These are phyloP conservation scores for Myiagra hebetior DNA, from an alignment of 2,113 vertebrate genomes.

Conservation along the genomic window DNA sequence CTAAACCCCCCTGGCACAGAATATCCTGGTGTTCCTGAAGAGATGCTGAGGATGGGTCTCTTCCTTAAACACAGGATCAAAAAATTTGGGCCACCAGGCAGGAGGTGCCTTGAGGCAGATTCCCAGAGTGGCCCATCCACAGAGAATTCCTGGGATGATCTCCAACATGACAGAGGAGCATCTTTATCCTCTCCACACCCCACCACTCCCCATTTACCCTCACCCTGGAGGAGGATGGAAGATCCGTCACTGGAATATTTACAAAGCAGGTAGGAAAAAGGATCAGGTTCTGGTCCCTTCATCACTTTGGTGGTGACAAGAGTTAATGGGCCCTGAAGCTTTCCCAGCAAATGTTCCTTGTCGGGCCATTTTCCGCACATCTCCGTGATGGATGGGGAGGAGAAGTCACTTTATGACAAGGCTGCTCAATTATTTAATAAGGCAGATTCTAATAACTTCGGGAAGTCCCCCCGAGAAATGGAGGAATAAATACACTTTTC, in stretches of 20 bases:
- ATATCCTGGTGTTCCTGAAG: not conserved
- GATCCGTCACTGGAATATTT: not conserved
- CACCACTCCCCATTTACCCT: not conserved
- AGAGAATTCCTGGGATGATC: not conserved
- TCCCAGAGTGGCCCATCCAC: accelerated
- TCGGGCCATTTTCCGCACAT: slow-evolving; percentile 27
- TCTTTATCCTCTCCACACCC: not conserved
- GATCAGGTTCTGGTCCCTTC: slow-evolving; percentile 4
- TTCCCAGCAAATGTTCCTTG: slow-evolving; percentile 55
- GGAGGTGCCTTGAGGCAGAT: not conserved
- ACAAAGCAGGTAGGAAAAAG: not conserved
- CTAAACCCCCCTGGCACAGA: not conserved
- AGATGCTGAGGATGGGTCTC: not conserved
- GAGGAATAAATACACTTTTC: slow-evolving; percentile 16
- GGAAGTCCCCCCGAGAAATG: slow-evolving; percentile 25
- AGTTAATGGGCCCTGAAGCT: slow-evolving; percentile 53
- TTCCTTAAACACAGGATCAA: not conserved
- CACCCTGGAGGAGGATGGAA: not conserved
- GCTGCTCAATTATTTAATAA: slow-evolving; percentile 63
- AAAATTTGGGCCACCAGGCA: not conserved
- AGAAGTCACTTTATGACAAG: slow-evolving; percentile 59
- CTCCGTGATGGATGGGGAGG: slow-evolving; percentile 31
- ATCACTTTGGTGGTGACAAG: slow-evolving; percentile 43
- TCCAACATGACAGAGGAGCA: not conserved
- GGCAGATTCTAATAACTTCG: slow-evolving; percentile 37